Percentiles rank a stretch among this genome's conserved stretches.
Evolutionary conservation across 2,113 vertebrate genomes (phyloP).

Genomic region (Meleagris gallopavo): DNA sequence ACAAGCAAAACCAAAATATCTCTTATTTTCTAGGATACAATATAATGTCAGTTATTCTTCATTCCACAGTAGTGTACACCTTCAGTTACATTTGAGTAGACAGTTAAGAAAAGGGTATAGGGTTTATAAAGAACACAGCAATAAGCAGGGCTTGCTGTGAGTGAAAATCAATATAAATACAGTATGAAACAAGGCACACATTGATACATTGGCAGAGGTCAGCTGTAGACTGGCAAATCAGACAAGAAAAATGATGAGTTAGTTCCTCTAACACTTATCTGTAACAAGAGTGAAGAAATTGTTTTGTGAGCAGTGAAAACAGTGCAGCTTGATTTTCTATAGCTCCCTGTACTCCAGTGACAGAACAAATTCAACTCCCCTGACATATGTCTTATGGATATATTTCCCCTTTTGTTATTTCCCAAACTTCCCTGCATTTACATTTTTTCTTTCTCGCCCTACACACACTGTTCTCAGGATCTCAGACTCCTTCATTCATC

Average conservation of each 20-base stretch:
- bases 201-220: background rate
- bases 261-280: background rate
- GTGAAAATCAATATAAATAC: constrained; percentile 44
- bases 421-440: background rate
- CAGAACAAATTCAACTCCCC: background rate
- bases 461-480: background rate
- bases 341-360: background rate
- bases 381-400: background rate
- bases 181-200: background rate
- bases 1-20: background rate
- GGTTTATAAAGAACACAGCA: background rate
- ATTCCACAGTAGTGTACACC: background rate
- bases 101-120: background rate
- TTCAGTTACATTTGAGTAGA: background rate
- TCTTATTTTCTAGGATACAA: background rate
- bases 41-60: background rate
- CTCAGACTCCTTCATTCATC: background rate
- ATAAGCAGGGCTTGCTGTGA: background rate
- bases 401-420: background rate
- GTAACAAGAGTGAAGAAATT: background rate
- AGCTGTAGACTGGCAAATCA: background rate
- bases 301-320: background rate
- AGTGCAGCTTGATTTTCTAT: background rate
- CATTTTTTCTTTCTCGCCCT: background rate
- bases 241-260: background rate